Percentiles rank a stretch among this genome's conserved stretches.
phyloP scores from a whole-genome alignment of 2,888 invertebrate genomes.

The Lasioglossum malachurum region DNA sequence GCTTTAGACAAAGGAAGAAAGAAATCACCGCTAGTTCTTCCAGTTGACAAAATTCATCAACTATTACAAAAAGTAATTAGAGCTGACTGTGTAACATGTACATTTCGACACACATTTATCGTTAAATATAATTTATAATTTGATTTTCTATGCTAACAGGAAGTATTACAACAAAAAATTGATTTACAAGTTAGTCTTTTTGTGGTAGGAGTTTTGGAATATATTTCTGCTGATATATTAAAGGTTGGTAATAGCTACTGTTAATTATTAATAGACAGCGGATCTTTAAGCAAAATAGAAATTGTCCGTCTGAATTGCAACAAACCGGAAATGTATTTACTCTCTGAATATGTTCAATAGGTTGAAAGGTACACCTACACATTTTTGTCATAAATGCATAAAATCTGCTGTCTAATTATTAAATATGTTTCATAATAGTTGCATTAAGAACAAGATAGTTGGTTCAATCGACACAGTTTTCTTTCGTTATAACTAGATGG shows the following conservation, averaged over 20 bases:
- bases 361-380: no score
- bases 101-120: neutral
- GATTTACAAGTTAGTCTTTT: conserved; percentile 95
- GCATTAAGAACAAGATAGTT: neutral
- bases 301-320: no score
- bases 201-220: conserved; percentile 97
- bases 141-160: conserved; percentile 86
- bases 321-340: no score
- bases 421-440: neutral
- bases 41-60: conserved; percentile 95
- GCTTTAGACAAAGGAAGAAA: conserved; percentile 93
- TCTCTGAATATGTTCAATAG: no score
- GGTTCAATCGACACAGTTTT: neutral
- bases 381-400: no score
- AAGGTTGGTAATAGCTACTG: conserved; percentile 86
- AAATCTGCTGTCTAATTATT: neutral
- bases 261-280: conserved; percentile 9
- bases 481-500: no score
- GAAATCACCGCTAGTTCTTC: conserved; percentile 90
- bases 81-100: neutral
- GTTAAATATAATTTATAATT: conserved; percentile 14
- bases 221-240: conserved; percentile 97
- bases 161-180: conserved; percentile 94
- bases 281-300: no score
- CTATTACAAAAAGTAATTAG: conserved; percentile 90